Evolutionary conservation across 2,797 vertebrate genomes (phyloP), one percentile per base, ranked within the genome.

Genomic region (Picus viridis): DNA sequence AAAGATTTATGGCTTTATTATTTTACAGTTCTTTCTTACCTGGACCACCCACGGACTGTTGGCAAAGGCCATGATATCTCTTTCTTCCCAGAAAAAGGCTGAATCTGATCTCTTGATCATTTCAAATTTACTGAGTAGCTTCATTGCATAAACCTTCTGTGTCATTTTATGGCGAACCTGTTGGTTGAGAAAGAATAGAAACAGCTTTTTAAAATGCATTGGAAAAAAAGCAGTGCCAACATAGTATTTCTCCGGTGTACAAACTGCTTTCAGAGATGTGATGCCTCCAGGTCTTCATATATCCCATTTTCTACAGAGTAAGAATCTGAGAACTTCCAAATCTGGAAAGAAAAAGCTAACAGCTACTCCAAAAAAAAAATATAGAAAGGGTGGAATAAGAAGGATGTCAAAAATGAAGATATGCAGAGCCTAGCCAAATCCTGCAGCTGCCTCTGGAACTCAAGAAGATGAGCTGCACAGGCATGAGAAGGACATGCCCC

Each of bases 101-200:
- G 99, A 99, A 97, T 99, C 99, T 29, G 99, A 99, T 94, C 99
- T 98, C 96, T 99, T 99, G 97, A 99, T 99, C 99, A 99, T 99
- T 98, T 99, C 99, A 97, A 99, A 99, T 97, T 99, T 99, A 98
- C 99, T 99, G 92, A 99, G 98, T 47, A 99, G 98, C 97, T 99
- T 99, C 99, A 99, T 99, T 82, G 99, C 99, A 77, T 99, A 99
- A 91, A 99, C 99, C 68, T 99, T 99, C 97, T 99, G 99, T 56
- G 99, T 99, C 83, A 97, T 98, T 98, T 99, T 99, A 96, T 99
- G 99, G 78, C 99, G 98, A 96, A 99, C 99, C 99, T 99, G 93
- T 93, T 78, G 64, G 78, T 89, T 88, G 79, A 96, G n/a, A 73
- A 94, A 93, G 88, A 87, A 67, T 20, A 67, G 29, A 88, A 93